phyloP scores from a whole-genome alignment of 1,140 invertebrate species.

The Rhagoletis pomonella region DNA sequence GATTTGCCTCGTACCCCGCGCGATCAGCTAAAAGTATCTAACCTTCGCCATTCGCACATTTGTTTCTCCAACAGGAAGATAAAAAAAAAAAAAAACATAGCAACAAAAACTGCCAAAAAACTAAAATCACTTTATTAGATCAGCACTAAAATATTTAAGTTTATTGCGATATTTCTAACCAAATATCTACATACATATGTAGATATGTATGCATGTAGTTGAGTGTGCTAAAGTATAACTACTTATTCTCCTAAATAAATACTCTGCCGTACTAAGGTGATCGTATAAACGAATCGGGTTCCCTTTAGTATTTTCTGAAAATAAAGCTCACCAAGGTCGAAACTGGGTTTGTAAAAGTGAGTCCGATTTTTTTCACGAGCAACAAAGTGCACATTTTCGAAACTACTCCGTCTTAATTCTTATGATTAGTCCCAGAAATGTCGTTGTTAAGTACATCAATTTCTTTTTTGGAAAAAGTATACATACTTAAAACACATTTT shows the following conservation, averaged over 20 bases:
- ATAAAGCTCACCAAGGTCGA: no score
- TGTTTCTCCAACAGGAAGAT: slow-evolving; percentile 15
- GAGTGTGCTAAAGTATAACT: slow-evolving; percentile 13
- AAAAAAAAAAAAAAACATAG: background rate
- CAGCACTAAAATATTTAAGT: slow-evolving; percentile 32
- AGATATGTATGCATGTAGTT: background rate
- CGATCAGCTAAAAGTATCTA: background rate
- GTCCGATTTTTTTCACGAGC: no score
- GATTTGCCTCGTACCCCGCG: background rate
- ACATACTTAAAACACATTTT: no score
- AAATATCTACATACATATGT: background rate
- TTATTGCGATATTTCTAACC: slow-evolving; percentile 44
- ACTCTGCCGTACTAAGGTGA: background rate
- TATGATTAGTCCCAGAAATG: no score
- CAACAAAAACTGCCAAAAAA: slow-evolving; percentile 34
- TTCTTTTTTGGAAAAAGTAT: no score
- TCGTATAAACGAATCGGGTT: background rate
- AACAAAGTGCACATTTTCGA: no score
- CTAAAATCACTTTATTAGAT: background rate
- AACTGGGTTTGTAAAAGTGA: no score
- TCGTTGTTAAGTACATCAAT: no score
- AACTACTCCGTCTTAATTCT: no score
- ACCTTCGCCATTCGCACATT: slow-evolving; percentile 1
- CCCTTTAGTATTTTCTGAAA: no score
- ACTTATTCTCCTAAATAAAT: background rate